Evolutionary conservation across 64 coral and sea anemone genomes (phyloP).

Genomic region (Montipora sp.): DNA sequence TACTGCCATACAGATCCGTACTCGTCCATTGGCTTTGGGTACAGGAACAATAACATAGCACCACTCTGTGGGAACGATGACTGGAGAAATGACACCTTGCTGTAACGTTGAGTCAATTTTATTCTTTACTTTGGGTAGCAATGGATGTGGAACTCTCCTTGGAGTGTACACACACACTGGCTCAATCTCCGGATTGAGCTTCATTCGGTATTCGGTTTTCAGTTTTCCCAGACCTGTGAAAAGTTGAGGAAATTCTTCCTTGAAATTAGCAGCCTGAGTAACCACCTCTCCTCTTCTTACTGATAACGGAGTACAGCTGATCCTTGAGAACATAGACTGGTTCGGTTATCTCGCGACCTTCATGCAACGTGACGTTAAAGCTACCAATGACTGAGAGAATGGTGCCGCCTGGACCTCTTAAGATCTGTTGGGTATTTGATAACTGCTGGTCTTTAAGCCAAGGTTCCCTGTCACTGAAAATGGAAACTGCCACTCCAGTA

Average conservation of each 20-base stretch:
- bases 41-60: conserved; percentile 45
- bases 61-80: conserved; percentile 41
- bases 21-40: conserved; percentile 29
- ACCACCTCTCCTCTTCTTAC: conserved; percentile 37
- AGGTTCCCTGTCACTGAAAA: conserved; percentile 52
- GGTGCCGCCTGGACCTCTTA: conserved; percentile 71
- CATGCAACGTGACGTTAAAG: conserved; percentile 32
- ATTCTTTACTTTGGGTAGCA: conserved; percentile 30
- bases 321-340: conserved; percentile 43
- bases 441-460: conserved; percentile 63
- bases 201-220: conserved; percentile 52
- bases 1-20: conserved; percentile 47
- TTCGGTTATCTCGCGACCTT: conserved; percentile 33
- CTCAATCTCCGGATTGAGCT: conserved; percentile 32
- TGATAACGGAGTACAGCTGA: conserved; percentile 40
- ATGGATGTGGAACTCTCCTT: conserved; percentile 32
- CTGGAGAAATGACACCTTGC: conserved; percentile 39
- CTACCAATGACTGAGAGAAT: conserved; percentile 48
- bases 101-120: conserved; percentile 18
- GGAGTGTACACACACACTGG: conserved; percentile 37
- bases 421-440: background rate
- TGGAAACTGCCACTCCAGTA: conserved; percentile 76
- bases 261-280: conserved; percentile 23
- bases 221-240: conserved; percentile 53
- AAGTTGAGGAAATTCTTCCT: conserved; percentile 48